Percentiles rank a stretch among this genome's conserved stretches.
These are phyloP conservation scores for Camponotus vicinus DNA, from an alignment of 1,140 invertebrate genomes.

Conservation along the genomic window DNA sequence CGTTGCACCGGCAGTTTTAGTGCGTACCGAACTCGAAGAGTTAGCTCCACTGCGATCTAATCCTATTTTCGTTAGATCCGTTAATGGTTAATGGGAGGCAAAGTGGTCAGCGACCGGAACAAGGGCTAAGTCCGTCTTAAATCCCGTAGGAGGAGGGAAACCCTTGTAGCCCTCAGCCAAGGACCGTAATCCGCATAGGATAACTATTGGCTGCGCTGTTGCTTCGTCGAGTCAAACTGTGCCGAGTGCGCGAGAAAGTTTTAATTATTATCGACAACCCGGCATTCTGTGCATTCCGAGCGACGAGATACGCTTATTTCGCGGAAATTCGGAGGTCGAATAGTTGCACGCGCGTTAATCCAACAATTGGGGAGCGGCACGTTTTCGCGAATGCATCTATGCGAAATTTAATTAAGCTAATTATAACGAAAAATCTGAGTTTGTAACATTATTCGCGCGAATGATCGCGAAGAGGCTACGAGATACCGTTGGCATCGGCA, in stretches of 20 bases:
- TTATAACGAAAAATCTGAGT: background rate
- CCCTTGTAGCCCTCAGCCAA: constrained; percentile 79
- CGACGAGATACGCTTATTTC: constrained; percentile 35
- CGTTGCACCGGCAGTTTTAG: constrained; percentile 67
- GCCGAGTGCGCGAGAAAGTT: constrained; percentile 64
- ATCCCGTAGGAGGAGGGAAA: constrained; percentile 81
- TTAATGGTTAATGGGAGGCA: constrained; percentile 87
- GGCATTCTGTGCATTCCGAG: constrained; percentile 32
- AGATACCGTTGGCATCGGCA: constrained; percentile 12
- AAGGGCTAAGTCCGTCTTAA: constrained; percentile 86
- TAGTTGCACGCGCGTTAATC: background rate
- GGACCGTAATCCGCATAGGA: constrained; percentile 83
- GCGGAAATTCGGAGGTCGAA: constrained; percentile 15
- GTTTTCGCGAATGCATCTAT: background rate
- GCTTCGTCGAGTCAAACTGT: constrained; percentile 58
- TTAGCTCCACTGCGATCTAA: constrained; percentile 77
- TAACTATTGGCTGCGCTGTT: constrained; percentile 82
- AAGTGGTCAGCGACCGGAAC: constrained; percentile 86
- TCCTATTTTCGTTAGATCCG: constrained; percentile 86
- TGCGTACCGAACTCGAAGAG: constrained; percentile 43
- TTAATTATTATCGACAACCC: constrained; percentile 52
- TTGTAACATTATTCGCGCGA: background rate
- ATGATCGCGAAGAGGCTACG: background rate
- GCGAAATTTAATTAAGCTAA: constrained; percentile 10
- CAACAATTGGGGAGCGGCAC: background rate